A percentile compares a stretch with the other conserved stretches of the same genome.
These are phyloP conservation scores for Ochropleura leucogaster DNA, from an alignment of 2,888 invertebrate species.

Conservation along the genomic window DNA sequence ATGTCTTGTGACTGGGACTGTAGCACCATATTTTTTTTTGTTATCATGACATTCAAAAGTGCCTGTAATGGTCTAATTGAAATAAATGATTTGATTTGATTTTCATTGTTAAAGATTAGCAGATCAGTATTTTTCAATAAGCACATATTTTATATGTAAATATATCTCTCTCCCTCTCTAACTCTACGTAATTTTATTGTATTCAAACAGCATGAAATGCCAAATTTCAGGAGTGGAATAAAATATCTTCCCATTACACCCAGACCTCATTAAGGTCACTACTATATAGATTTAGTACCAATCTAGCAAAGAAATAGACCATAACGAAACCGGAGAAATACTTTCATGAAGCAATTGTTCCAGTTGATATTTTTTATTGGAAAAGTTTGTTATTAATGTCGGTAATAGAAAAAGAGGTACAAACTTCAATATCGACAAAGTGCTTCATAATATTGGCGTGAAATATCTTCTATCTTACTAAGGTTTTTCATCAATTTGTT, in stretches of 20 bases:
- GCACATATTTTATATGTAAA: no score
- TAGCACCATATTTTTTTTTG: no score
- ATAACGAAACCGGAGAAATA: neutral
- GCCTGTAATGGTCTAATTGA: no score
- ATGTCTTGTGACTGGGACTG: no score
- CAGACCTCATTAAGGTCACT: neutral
- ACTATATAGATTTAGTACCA: neutral
- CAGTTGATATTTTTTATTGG: neutral
- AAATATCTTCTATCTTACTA: neutral
- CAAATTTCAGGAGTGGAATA: neutral
- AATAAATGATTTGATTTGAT: no score
- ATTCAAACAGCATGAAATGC: no score
- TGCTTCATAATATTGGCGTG: neutral
- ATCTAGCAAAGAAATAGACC: neutral
- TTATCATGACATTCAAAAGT: no score
- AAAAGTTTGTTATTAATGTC: slow-evolving; percentile 10
- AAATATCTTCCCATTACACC: neutral
- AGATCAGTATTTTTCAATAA: no score
- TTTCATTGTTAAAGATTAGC: no score
- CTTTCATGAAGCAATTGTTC: neutral
- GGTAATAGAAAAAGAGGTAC: neutral
- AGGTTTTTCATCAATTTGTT: neutral
- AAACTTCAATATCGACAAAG: neutral
- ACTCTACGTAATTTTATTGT: neutral
- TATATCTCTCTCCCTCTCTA: no score